Evolutionary conservation across 2,113 vertebrate genomes (phyloP).

Genomic region (Poecile atricapillus): DNA sequence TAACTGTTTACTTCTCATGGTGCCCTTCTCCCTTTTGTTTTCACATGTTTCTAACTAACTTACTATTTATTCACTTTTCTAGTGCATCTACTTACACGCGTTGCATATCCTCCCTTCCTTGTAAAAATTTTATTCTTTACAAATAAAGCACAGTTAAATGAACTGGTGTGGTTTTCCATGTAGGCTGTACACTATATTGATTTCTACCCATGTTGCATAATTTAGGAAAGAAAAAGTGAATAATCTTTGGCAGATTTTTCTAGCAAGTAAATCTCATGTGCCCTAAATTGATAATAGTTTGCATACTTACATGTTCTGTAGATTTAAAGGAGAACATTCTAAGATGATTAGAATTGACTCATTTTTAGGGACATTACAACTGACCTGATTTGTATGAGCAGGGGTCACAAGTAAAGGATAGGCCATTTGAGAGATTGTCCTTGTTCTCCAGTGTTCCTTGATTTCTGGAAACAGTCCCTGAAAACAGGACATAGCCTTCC

Average conservation of each 20-base stretch:
- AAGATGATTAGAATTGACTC: neutral
- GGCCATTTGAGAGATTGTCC: neutral
- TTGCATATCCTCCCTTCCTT: neutral
- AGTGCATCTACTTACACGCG: accelerated
- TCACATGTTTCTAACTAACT: accelerated
- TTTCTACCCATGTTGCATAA: neutral
- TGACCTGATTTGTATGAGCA: neutral
- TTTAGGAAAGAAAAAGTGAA: neutral
- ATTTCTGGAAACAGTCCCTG: neutral
- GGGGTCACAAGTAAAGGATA: neutral
- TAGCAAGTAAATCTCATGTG: neutral
- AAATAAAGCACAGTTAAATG: neutral
- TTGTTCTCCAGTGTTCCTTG: neutral
- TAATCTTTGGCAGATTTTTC: neutral
- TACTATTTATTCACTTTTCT: neutral
- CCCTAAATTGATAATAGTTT: neutral
- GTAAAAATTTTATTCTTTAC: neutral
- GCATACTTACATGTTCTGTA: neutral
- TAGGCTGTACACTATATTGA: neutral
- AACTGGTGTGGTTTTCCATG: neutral
- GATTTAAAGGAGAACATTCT: neutral
- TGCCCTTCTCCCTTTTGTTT: neutral
- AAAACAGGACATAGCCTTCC: neutral
- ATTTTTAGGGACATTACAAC: neutral
- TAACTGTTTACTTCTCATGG: neutral